These are phyloP conservation scores for Philopotamus ludificatus DNA, from an alignment of 1,140 invertebrate genomes.

Conservation along the genomic window DNA sequence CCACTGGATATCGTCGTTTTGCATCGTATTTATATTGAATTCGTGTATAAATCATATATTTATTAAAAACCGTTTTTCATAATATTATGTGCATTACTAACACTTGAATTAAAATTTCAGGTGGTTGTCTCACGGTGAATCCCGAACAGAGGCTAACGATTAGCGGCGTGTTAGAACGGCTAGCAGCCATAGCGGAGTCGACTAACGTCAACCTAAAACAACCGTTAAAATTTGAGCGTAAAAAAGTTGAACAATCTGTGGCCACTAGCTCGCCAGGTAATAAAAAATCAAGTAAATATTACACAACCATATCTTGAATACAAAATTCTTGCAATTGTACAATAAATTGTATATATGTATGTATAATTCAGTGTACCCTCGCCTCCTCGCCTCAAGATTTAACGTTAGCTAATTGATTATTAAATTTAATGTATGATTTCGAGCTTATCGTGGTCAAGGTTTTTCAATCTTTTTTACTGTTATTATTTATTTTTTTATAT, in stretches of 20 bases:
- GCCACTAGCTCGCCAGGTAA: slow-evolving; percentile 61
- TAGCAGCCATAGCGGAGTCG: slow-evolving; percentile 85
- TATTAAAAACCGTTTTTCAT: background rate
- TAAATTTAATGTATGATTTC: slow-evolving; percentile 41
- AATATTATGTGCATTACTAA: background rate
- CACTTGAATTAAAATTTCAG: slow-evolving; percentile 49
- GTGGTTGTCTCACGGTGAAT: slow-evolving; percentile 80
- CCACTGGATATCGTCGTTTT: too few relatives aligned
- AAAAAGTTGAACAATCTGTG: slow-evolving; percentile 60
- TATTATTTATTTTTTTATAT: slow-evolving; percentile 17
- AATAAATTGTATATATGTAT: background rate
- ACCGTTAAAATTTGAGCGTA: slow-evolving; percentile 66
- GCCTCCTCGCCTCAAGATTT: background rate
- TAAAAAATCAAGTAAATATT: slow-evolving; percentile 61
- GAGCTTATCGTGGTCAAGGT: slow-evolving; percentile 58
- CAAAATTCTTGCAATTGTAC: slow-evolving; percentile 24
- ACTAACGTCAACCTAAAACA: slow-evolving; percentile 76
- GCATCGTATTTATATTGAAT: too few relatives aligned
- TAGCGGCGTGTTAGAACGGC: slow-evolving; percentile 74
- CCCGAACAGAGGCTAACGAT: slow-evolving; percentile 77
- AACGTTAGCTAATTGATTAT: slow-evolving; percentile 12
- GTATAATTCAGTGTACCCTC: background rate
- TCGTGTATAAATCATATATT: too few relatives aligned
- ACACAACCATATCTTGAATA: slow-evolving; percentile 58
- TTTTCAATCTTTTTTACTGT: slow-evolving; percentile 59